phyloP scores from a whole-genome alignment of 2,113 vertebrate genomes.

The Pandion haliaetus region DNA sequence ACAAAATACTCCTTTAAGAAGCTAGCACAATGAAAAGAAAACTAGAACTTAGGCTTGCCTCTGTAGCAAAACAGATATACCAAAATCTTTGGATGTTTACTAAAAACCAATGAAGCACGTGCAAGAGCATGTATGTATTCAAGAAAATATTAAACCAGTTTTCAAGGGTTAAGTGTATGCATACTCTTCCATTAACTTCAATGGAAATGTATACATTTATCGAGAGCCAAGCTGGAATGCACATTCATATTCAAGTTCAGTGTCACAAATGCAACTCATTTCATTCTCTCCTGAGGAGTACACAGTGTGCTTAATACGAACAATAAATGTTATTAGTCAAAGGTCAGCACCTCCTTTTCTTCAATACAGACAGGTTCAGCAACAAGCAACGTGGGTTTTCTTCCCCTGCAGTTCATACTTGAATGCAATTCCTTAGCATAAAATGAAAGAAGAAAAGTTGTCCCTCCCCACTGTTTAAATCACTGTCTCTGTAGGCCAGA shows the following conservation, averaged over 20 bases:
- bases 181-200: neutral
- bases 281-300: neutral
- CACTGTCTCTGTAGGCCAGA: neutral
- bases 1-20: neutral
- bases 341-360: neutral
- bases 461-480: neutral
- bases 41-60: neutral
- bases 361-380: neutral
- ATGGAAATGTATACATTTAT: neutral
- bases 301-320: neutral
- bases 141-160: neutral
- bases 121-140: neutral
- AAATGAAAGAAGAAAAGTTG: neutral
- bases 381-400: accelerated
- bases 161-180: neutral
- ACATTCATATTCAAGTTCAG: neutral
- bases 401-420: neutral
- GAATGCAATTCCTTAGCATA: neutral
- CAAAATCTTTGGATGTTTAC: neutral
- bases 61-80: neutral
- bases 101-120: neutral
- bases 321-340: neutral
- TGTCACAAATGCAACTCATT: neutral
- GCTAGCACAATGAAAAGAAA: neutral
- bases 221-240: neutral